Evolutionary conservation across 2,888 invertebrate genomes (phyloP).

Genomic region (Fissipunctia ypsillon): DNA sequence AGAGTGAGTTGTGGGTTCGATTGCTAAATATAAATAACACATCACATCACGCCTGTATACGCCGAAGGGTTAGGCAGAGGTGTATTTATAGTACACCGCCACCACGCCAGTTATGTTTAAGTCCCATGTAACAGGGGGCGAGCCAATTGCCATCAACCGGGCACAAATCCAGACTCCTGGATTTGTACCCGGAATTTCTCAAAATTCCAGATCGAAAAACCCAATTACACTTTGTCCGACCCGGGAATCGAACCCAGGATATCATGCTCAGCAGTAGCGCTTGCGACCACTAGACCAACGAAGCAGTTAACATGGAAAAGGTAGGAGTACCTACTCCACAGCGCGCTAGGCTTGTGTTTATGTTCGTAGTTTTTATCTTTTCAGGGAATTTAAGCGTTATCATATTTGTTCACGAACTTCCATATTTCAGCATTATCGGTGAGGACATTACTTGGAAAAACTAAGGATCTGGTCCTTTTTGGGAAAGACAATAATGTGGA

Average conservation of each 20-base stretch:
- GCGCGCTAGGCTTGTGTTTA: too few relatives aligned
- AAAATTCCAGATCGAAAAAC: neutral
- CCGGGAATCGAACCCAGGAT: neutral
- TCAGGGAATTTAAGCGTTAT: neutral
- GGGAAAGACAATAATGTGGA: neutral
- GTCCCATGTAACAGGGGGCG: too few relatives aligned
- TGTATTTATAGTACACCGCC: too few relatives aligned
- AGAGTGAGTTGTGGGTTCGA: neutral
- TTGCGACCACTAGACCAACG: neutral
- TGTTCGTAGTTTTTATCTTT: neutral
- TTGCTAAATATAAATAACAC: neutral
- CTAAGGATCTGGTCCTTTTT: neutral
- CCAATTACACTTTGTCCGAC: too few relatives aligned
- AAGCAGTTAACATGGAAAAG: neutral
- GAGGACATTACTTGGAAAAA: neutral
- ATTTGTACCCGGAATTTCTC: too few relatives aligned
- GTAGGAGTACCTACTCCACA: neutral
- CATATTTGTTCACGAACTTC: neutral
- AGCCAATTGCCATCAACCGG: neutral
- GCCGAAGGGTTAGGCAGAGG: neutral
- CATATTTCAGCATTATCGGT: too few relatives aligned
- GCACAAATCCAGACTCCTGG: neutral
- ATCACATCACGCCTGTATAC: too few relatives aligned
- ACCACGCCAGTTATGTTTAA: neutral
- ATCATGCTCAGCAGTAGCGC: neutral